Conservation (phyloP, 2,797 vertebrate species). For the Ambastaia sidthimunki region DNA sequence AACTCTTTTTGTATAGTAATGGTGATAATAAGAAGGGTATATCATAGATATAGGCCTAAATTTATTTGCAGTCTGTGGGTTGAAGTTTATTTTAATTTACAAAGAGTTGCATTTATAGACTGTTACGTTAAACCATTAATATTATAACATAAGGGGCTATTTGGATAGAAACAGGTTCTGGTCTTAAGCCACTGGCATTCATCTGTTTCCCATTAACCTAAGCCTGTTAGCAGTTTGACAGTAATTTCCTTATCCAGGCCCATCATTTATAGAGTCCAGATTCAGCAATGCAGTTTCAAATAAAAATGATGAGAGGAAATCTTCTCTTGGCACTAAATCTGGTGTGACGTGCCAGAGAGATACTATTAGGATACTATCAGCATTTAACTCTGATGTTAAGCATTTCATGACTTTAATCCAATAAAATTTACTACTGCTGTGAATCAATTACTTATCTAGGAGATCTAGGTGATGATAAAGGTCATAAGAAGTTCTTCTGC, state of each 20-base stretch:
- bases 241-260: constrained; percentile 12
- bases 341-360: background rate
- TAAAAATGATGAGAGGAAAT: constrained; percentile 2
- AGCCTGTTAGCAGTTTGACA: constrained; percentile 19
- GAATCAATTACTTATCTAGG: background rate
- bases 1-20: background rate
- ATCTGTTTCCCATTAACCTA: constrained; percentile 42
- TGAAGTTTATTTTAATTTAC: background rate
- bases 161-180: constrained; percentile 35
- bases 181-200: constrained; percentile 4
- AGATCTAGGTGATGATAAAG: background rate
- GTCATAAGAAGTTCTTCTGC: background rate
- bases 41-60: too few relatives aligned
- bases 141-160: background rate
- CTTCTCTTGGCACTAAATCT: constrained; percentile 20
- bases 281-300: background rate
- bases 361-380: background rate
- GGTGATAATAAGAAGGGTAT: background rate
- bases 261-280: constrained; percentile 9
- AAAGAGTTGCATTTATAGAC: background rate
- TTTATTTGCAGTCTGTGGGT: background rate
- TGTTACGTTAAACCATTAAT: background rate
- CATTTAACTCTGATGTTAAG: background rate
- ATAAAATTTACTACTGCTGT: background rate
- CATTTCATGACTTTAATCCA: background rate